These are phyloP conservation scores for Phainopepla nitens DNA, from an alignment of 2,113 vertebrate genomes.

Conservation along the genomic window DNA sequence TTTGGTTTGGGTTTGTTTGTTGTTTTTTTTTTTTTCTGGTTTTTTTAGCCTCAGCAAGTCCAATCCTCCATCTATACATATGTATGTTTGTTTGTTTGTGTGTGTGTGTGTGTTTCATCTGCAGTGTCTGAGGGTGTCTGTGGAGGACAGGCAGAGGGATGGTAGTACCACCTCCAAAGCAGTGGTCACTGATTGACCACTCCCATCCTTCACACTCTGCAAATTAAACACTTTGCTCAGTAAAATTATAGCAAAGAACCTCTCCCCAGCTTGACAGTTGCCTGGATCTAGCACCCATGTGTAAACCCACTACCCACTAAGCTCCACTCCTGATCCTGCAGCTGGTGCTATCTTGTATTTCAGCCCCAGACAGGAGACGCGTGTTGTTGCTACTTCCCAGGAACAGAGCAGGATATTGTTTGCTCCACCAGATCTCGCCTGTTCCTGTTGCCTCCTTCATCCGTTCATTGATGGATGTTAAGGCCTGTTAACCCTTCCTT, in stretches of 20 bases:
- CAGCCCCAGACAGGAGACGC: neutral
- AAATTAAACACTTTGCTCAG: neutral
- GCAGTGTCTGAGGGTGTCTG: neutral
- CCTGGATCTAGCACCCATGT: no score
- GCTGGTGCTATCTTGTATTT: neutral
- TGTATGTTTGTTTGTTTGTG: neutral
- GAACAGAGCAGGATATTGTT: neutral
- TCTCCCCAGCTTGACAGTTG: neutral
- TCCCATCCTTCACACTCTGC: neutral
- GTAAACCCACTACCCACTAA: neutral
- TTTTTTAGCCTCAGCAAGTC: neutral
- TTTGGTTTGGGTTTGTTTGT: neutral
- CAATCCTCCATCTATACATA: neutral
- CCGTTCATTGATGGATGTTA: neutral
- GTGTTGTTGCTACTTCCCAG: neutral
- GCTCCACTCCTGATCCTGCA: neutral
- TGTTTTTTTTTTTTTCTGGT: neutral
- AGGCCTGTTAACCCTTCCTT: neutral
- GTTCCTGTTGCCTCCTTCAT: neutral
- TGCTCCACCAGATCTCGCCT: neutral
- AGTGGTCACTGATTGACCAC: neutral
- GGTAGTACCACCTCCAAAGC: neutral
- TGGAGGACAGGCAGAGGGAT: neutral
- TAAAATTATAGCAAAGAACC: neutral
- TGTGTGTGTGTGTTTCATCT: neutral